Evolutionary conservation across 2,113 vertebrate species (phyloP).

Genomic region (Clinocottus analis): DNA sequence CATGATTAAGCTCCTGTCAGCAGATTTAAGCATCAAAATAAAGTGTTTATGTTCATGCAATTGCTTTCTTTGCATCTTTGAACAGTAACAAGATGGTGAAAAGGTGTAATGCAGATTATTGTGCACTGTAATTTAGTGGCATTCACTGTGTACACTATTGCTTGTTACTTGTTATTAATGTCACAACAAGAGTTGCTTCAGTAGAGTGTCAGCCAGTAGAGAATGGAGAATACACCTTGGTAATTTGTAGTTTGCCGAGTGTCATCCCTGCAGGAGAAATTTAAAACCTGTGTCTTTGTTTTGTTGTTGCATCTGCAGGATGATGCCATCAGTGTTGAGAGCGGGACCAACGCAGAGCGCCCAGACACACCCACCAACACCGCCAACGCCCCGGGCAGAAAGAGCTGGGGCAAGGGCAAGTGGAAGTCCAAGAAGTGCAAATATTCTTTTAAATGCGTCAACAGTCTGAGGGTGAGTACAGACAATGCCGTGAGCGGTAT

Average conservation of each 20-base stretch:
- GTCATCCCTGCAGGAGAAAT: not conserved
- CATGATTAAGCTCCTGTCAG: not conserved
- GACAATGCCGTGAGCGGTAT: not conserved
- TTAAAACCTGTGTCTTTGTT: accelerated
- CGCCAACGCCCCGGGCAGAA: conserved; percentile 94
- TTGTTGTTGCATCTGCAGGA: conserved; percentile 82
- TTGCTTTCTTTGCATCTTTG: not conserved
- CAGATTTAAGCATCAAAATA: too few relatives aligned
- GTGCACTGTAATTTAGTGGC: not conserved
- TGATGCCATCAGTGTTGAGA: conserved; percentile 95
- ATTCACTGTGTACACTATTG: not conserved
- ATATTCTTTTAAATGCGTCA: conserved; percentile 99
- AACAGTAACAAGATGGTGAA: not conserved
- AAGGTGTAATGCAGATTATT: not conserved
- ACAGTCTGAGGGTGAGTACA: conserved; percentile 91
- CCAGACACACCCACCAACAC: conserved; percentile 99
- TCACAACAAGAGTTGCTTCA: not conserved
- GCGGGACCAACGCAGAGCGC: conserved; percentile 93
- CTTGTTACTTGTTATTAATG: not conserved
- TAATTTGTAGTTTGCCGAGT: not conserved
- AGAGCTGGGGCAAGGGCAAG: conserved; percentile 99
- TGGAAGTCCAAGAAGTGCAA: conserved; percentile 99
- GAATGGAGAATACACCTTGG: not conserved
- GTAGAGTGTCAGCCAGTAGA: not conserved
- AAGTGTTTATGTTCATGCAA: not conserved